Base-by-base conservation (phyloP, 2,888 invertebrate species). In the Coelopa pilipes region DNA sequence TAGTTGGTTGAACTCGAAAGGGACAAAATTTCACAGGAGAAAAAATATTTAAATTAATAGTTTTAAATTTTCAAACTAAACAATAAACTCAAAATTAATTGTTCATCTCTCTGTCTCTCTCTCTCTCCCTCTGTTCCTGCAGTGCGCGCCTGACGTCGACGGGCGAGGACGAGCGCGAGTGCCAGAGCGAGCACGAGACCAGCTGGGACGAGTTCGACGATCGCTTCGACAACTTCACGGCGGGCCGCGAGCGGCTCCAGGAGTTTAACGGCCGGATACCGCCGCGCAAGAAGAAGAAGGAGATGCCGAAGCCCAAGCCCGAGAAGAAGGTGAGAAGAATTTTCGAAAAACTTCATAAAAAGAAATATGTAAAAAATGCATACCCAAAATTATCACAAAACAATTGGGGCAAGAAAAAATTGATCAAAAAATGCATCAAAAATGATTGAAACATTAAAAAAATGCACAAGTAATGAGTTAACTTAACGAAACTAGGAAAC, bases 201-300 rank as follows among this genome's bases (percentile, higher is more conserved):
- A 86, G 87, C 80, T 85, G 85, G 86, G 87, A 87, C 78, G 87
- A 88, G 79, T 82, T 85, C 77, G 87, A 87, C 59, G 88, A 87
- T 80, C 87, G 87, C 76, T 87, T 83, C 79, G 83, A 84, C 68
- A 86, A 87, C 77, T 87, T 85, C 78, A 86, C 87, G 77, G 87
- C 87, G 63, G 87, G 86, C 53, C 85, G 88, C 49, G 88, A 88
- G 74, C 85, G 86, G 53, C 78, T 88, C n/a, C 87, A 87, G 81
- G 88, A 87, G 81, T 88, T 88, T 78, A 85, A 83, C 75, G 88
- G 88, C 72, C 84, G 87, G 77, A 87, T 88, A 81, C 88, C 88
- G 78, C 87, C 86, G 59, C 84, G 87, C 73, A 87, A 87, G 80
- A 87, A 87, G 84, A 87, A 87, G 81, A 86, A 83, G 79, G 84